Evolutionary conservation across 2,113 vertebrate species (phyloP).

Genomic region (Melanostigma gelatinosum): DNA sequence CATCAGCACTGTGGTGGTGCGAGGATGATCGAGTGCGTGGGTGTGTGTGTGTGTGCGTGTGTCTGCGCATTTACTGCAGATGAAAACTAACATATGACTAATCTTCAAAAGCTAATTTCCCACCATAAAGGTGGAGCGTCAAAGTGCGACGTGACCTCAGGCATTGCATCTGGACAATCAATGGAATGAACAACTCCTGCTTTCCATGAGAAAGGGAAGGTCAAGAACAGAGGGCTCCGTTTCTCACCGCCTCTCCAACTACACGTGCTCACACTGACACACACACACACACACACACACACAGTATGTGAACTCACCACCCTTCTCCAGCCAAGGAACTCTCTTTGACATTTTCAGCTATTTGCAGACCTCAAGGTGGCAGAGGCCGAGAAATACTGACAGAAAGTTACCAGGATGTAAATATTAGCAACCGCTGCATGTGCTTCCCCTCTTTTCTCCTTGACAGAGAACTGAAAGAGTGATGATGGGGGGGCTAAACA

Average conservation of each 20-base stretch:
- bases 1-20: not conserved
- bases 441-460: not conserved
- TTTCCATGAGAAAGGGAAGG: slow-evolving; percentile 28
- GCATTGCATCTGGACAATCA: not conserved
- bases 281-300: not conserved
- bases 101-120: slow-evolving; percentile 20
- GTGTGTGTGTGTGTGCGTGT: not conserved
- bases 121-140: not conserved
- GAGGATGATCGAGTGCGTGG: not conserved
- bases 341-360: slow-evolving; percentile 5
- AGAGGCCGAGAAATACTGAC: not conserved
- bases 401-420: not conserved
- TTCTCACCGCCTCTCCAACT: not conserved
- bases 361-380: not conserved
- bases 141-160: not conserved
- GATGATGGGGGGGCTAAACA: slow-evolving; percentile 10
- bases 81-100: not conserved
- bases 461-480: slow-evolving; percentile 10
- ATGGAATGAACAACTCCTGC: slow-evolving; percentile 3
- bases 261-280: not conserved
- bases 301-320: not conserved
- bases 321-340: not conserved
- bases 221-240: not conserved
- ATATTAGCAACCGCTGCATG: not conserved
- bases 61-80: not conserved